phyloP scores from a whole-genome alignment of 2,888 invertebrate species.

The Amphipoea lucens region DNA sequence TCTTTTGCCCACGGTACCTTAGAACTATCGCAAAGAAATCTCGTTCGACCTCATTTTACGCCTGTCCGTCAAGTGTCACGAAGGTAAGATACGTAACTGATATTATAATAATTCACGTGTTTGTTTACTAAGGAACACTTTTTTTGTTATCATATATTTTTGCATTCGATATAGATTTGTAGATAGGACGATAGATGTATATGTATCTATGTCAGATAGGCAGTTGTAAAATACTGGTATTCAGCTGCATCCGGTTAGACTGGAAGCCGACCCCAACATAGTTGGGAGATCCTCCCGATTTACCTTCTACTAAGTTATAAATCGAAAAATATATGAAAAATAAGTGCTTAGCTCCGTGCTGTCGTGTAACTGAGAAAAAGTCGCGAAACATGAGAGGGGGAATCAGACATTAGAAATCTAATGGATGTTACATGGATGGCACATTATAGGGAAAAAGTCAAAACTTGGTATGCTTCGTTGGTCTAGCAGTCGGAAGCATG shows the following conservation, averaged over 20 bases:
- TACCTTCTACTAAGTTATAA: constrained; percentile 30
- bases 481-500: neutral
- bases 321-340: constrained; percentile 44
- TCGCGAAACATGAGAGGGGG: constrained; percentile 20
- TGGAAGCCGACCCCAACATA: no score
- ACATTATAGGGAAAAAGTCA: neutral
- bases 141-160: constrained; percentile 19
- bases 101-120: constrained; percentile 44
- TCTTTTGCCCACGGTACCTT: neutral
- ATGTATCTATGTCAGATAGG: no score
- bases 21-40: constrained; percentile 45
- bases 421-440: constrained; percentile 3
- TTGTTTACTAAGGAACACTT: constrained; percentile 7
- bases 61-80: constrained; percentile 62
- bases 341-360: constrained; percentile 34
- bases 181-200: no score
- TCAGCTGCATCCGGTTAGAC: no score
- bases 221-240: no score
- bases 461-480: neutral
- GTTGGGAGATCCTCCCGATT: constrained; percentile 9
- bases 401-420: constrained; percentile 26
- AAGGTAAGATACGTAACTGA: constrained; percentile 46
- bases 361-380: constrained; percentile 24
- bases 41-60: constrained; percentile 44
- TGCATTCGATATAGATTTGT: no score